A percentile compares a stretch with the other conserved stretches of the same genome.
Evolutionary conservation across 2,113 vertebrate species (phyloP).

Genomic region (Octodon degus): DNA sequence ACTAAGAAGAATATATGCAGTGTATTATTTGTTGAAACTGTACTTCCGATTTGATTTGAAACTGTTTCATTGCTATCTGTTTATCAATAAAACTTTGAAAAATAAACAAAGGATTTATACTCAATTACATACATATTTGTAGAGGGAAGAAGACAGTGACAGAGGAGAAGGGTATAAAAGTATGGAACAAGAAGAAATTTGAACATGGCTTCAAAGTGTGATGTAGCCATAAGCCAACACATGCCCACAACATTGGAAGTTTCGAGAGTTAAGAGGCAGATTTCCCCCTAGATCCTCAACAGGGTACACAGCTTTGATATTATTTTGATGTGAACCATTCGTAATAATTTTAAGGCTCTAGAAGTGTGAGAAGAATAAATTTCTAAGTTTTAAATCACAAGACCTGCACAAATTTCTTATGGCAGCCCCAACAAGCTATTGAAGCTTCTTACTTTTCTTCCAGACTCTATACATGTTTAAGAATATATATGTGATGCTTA

Average conservation of each 20-base stretch:
- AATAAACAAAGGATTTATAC: background rate
- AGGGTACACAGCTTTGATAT: too few species aligned
- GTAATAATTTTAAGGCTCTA: background rate
- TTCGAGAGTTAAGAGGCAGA: background rate
- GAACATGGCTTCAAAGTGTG: background rate
- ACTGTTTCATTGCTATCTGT: too few species aligned
- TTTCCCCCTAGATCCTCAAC: background rate
- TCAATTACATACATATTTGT: background rate
- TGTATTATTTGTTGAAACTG: too few species aligned
- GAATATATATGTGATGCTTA: background rate
- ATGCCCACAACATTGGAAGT: background rate
- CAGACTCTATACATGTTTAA: background rate
- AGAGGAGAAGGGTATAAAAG: background rate
- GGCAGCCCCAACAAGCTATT: background rate
- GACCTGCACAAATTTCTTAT: background rate
- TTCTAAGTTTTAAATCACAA: background rate
- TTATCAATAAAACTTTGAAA: too few species aligned
- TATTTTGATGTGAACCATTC: background rate
- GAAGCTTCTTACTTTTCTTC: background rate
- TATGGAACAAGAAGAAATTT: background rate
- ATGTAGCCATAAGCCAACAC: background rate
- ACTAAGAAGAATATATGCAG: too few species aligned
- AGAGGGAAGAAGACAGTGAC: background rate
- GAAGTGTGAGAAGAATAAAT: background rate
- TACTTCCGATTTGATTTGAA: too few species aligned